Evolutionary conservation across 1,140 invertebrate genomes (phyloP).

Genomic region (Pseudomyrmex flavicornis): DNA sequence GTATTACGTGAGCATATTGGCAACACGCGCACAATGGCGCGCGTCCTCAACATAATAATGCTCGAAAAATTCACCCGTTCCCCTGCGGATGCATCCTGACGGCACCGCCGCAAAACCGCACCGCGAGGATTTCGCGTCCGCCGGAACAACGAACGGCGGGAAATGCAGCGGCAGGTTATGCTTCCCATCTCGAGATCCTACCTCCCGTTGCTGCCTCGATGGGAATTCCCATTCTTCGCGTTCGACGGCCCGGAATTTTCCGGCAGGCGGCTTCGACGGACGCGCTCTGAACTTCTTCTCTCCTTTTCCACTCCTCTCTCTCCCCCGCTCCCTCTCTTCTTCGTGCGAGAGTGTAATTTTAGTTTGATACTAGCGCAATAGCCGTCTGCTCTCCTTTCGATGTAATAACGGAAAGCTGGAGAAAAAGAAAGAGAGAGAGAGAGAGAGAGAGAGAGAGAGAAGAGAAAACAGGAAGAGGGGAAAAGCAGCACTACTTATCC

Average conservation of each 20-base stretch:
- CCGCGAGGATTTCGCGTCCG: slow-evolving; percentile 66
- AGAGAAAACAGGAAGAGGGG: not conserved
- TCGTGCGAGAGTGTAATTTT: slow-evolving; percentile 74
- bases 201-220: slow-evolving; percentile 63
- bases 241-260: slow-evolving; percentile 74
- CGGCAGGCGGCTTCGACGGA: slow-evolving; percentile 61
- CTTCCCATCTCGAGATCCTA: slow-evolving; percentile 68
- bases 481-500: slow-evolving; percentile 48
- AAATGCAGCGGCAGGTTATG: slow-evolving; percentile 71
- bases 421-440: not conserved
- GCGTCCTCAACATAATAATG: not conserved
- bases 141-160: slow-evolving; percentile 68
- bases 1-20: not conserved
- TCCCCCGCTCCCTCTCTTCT: not conserved
- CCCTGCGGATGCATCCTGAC: slow-evolving; percentile 56
- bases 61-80: slow-evolving; percentile 34
- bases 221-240: slow-evolving; percentile 72
- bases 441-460: slow-evolving; percentile 9
- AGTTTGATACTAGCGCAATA: slow-evolving; percentile 71
- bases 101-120: slow-evolving; percentile 34
- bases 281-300: slow-evolving; percentile 65
- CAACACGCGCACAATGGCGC: not conserved
- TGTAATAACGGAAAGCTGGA: slow-evolving; percentile 55
- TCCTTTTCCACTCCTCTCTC: not conserved
- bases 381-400: slow-evolving; percentile 56